Evolutionary conservation across 2,888 invertebrate genomes (phyloP).

Genomic region (Caenorhabditis becei): DNA sequence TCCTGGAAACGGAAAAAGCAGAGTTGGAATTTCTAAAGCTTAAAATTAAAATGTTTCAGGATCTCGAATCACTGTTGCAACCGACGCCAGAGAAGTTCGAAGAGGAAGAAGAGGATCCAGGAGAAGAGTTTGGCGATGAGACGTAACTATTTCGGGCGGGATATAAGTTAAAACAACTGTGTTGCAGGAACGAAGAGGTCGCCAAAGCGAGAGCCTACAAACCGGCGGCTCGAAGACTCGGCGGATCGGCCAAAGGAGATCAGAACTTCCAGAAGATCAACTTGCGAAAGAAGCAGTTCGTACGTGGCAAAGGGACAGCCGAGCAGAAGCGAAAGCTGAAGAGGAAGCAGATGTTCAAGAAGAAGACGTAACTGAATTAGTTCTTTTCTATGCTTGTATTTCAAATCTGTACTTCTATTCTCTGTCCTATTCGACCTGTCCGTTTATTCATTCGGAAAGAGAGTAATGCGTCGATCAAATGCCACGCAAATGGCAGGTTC

Average conservation of each 20-base stretch:
- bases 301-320: slow-evolving; percentile 69
- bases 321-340: slow-evolving; percentile 69
- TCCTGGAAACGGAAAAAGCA: background rate
- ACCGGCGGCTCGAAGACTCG: slow-evolving; percentile 44
- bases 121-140: slow-evolving; percentile 53
- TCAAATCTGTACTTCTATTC: background rate
- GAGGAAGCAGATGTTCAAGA: slow-evolving; percentile 68
- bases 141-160: slow-evolving; percentile 17
- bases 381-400: background rate
- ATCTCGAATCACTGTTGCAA: slow-evolving; percentile 57
- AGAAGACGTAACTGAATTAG: slow-evolving; percentile 23
- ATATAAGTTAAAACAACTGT: slow-evolving; percentile 2
- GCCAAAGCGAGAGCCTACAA: slow-evolving; percentile 43
- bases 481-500: slow-evolving; percentile 5
- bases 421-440: background rate
- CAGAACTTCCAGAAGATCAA: slow-evolving; percentile 72
- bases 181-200: slow-evolving; percentile 47
- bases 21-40: no score
- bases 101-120: slow-evolving; percentile 37
- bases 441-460: slow-evolving; percentile 3
- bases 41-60: slow-evolving; percentile 36
- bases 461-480: slow-evolving; percentile 1
- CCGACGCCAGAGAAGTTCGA: slow-evolving; percentile 62
- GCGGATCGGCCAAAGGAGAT: slow-evolving; percentile 23
- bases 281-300: slow-evolving; percentile 69